Base-by-base conservation (phyloP, 2,797 vertebrate species). In the Periophthalmus magnuspinnatus region DNA sequence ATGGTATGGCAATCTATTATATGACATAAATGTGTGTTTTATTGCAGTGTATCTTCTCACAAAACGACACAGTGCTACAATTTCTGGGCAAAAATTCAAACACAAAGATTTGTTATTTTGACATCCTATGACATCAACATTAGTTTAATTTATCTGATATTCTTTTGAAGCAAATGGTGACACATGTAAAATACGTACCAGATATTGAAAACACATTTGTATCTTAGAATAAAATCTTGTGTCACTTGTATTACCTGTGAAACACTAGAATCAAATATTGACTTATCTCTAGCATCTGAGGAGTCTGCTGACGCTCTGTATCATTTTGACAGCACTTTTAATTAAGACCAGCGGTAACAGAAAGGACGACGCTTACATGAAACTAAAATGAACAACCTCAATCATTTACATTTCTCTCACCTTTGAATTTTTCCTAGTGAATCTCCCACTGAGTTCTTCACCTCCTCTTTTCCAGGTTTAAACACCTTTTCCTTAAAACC, bases 351-450 rank as follows among this genome's bases (percentile, higher is more conserved):
- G 38, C 2, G 9, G 10, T 2, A 11, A 38, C 36, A 41, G 11
- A 41, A 41, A 41, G 1, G 10, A 5, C 9, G 13, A 11, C 36
- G 1, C 6, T 36, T 36, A 41, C 11, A 2, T 10, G 1, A 11
- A 38, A 38, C 9, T 10, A 59, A 33, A 33, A 17, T 33, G 33
- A 16, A 59, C 28, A 19, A 17, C 56, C 5, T 6, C 3, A 5
- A 6, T 3, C 56, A 33, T 33, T 33, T 58, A 16, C 14, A 62
- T 21, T 6, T 22, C 5, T 50, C 95, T 96, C 95, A 99, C 97
- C 96, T 97, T 93, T 95, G 97, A 76, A 99, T 90, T 83, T 95
- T 96, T 79, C 97, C 96, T 72, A 99, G 77, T 0, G 95, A 95
- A 78, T 96, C 94, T 5, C 95, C 94, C 73, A 98, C 72, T 0